Evolutionary conservation across 2,113 vertebrate species (phyloP).

Genomic region (Oxyruncus cristatus): DNA sequence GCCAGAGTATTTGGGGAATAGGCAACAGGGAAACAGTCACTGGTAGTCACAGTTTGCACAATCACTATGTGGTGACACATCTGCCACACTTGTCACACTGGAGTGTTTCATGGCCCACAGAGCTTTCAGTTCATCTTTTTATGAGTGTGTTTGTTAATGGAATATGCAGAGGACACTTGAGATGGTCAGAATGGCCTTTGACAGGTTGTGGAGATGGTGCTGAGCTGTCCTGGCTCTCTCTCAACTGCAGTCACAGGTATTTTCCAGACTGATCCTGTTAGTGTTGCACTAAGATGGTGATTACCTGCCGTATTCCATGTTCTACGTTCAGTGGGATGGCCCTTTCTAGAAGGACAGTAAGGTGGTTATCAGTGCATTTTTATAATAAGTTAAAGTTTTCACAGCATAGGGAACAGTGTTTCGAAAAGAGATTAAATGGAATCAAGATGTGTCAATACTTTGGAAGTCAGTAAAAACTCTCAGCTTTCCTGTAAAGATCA

Average conservation of each 20-base stretch:
- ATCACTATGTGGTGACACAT: not conserved
- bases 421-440: not conserved
- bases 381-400: not conserved
- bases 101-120: not conserved
- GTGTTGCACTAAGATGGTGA: not conserved
- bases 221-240: not conserved
- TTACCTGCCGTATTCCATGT: not conserved
- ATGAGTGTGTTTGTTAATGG: not conserved
- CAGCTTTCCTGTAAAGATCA: not conserved
- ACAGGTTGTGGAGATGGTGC: not conserved
- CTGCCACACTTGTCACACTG: not conserved
- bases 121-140: not conserved
- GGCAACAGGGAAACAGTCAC: not conserved
- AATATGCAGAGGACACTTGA: rapidly evolving
- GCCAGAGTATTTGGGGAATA: not conserved
- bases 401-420: not conserved
- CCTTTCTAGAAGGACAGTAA: not conserved
- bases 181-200: not conserved
- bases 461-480: not conserved
- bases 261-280: not conserved
- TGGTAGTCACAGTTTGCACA: not conserved
- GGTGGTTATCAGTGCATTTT: not conserved
- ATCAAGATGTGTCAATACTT: not conserved
- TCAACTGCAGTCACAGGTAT: no score
- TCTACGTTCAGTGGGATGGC: not conserved